Conservation (phyloP, 1,140 invertebrate species). For the Andrena cerasifolii region DNA sequence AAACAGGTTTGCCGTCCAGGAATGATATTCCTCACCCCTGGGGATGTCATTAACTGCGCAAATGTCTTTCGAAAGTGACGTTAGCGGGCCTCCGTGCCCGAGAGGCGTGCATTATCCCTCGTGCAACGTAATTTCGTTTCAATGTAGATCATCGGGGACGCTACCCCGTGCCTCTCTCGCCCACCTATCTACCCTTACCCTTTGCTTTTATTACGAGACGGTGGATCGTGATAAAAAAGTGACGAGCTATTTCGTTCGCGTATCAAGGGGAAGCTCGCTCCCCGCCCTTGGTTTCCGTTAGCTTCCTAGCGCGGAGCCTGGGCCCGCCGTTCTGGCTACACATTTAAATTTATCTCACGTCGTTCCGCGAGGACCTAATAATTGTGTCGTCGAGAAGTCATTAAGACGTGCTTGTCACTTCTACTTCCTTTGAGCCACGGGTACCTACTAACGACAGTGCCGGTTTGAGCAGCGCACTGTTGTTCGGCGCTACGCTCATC, state of each 20-base stretch:
- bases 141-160: constrained; percentile 63
- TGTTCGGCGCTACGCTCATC: background rate
- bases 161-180: constrained; percentile 7
- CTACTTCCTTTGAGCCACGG: constrained; percentile 37
- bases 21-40: constrained; percentile 40
- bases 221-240: constrained; percentile 54
- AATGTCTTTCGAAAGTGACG: constrained; percentile 62
- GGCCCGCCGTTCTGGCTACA: constrained; percentile 16
- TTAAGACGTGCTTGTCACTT: constrained; percentile 57
- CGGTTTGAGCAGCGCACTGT: constrained; percentile 36
- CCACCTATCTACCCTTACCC: constrained; percentile 42
- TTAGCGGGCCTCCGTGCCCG: constrained; percentile 17
- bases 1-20: constrained; percentile 23
- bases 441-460: constrained; percentile 34
- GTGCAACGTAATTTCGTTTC: constrained; percentile 64
- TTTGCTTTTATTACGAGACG: constrained; percentile 64
- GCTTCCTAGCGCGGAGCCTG: constrained; percentile 16
- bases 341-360: constrained; percentile 68
- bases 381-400: constrained; percentile 66
- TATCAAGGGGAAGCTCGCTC: constrained; percentile 54
- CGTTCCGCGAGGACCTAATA: constrained; percentile 59
- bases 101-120: constrained; percentile 61
- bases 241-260: constrained; percentile 56
- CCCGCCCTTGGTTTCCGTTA: constrained; percentile 23
- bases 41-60: constrained; percentile 56